A percentile compares a stretch with the other conserved stretches of the same genome.
These are phyloP conservation scores for Caenorhabditis inopinata DNA, from an alignment of 1,140 invertebrate genomes.

Conservation along the genomic window DNA sequence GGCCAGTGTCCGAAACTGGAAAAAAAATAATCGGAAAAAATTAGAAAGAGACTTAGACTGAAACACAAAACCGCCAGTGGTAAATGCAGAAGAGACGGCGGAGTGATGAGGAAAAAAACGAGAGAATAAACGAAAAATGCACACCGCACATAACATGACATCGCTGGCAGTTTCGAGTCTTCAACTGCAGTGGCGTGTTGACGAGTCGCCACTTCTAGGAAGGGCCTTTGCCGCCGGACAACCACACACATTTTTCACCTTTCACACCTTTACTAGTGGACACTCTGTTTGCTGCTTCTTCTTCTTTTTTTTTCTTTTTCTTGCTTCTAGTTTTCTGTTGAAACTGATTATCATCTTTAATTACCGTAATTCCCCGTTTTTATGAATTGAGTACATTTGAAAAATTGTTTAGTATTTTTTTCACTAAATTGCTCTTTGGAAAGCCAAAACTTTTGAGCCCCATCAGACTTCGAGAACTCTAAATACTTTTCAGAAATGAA, in stretches of 20 bases:
- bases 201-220: constrained; percentile 6
- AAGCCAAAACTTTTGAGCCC: too few species aligned
- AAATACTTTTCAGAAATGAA: too few species aligned
- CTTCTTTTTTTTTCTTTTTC: background rate
- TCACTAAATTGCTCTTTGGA: too few species aligned
- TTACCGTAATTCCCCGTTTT: constrained; percentile 11
- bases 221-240: background rate
- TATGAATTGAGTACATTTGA: too few species aligned
- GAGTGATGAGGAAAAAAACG: background rate
- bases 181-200: constrained; percentile 25
- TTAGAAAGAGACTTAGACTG: constrained; percentile 11
- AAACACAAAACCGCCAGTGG: constrained; percentile 4
- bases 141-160: constrained; percentile 33
- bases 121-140: constrained; percentile 31
- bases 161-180: constrained; percentile 26
- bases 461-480: too few species aligned
- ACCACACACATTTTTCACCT: constrained; percentile 4
- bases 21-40: background rate
- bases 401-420: too few species aligned
- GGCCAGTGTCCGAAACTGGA: constrained; percentile 25
- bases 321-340: background rate
- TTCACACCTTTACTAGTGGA: constrained; percentile 6
- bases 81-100: background rate
- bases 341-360: background rate
- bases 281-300: background rate